Percentiles rank a stretch among this genome's conserved stretches.
Conservation (phyloP, 2,797 vertebrate species). For the Argyrosomus regius region DNA sequence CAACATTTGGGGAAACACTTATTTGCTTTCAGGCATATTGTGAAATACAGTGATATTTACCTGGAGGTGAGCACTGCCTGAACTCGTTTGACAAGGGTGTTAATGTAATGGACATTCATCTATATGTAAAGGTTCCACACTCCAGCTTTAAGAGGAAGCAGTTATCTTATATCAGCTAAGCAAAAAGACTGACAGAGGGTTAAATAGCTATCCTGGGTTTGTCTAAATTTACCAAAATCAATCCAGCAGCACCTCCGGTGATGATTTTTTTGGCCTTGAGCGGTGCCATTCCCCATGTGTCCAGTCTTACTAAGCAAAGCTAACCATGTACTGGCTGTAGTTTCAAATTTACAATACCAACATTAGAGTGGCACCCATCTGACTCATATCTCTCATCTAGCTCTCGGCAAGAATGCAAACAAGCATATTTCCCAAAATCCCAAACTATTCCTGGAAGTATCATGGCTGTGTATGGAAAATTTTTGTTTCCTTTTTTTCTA, state of each 20-base stretch:
- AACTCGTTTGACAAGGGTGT: no score
- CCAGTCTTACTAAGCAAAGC: background rate
- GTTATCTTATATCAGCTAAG: background rate
- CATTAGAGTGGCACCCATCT: background rate
- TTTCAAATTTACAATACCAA: background rate
- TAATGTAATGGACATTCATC: no score
- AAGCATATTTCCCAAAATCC: constrained; percentile 11
- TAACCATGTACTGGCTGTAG: background rate
- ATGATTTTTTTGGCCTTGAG: background rate
- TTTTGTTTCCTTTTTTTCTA: constrained; percentile 32
- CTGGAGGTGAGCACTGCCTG: background rate
- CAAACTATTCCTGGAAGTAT: background rate
- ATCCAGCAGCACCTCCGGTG: no score
- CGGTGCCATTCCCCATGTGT: background rate
- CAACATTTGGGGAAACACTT: background rate
- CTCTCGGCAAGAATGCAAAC: background rate
- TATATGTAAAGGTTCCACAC: no score
- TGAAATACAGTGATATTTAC: background rate
- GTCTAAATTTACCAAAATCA: no score
- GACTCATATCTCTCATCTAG: background rate
- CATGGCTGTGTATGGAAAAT: background rate
- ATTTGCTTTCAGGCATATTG: background rate
- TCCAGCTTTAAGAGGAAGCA: background rate
- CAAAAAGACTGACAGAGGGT: background rate
- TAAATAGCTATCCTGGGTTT: no score